Evolutionary conservation across 2,888 invertebrate genomes (phyloP), one percentile per base, ranked within the genome.

Genomic region (Selenia dentaria): DNA sequence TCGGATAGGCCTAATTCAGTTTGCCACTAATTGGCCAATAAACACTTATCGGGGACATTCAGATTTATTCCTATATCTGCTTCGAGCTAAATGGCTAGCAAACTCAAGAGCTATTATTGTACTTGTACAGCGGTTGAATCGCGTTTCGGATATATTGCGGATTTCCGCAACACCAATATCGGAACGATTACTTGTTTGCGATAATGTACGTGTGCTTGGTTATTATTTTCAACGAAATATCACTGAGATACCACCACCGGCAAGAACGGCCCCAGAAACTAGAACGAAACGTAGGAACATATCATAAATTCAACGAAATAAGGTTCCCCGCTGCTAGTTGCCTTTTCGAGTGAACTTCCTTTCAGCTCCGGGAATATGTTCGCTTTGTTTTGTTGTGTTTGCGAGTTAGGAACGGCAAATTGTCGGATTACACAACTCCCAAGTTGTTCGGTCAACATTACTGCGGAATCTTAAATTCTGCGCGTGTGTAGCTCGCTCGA

Each of bases 341-440:
- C 83, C 81, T 83, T 83, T 84, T 83, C 79, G 77, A 82, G 79
- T 79, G 81, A 85, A 84, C 82, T 87, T 85, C 84, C 86, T 82
- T 81, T 78, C 76, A 74, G 72, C 71, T 68, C 71, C 71, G 82
- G 79, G 84, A 84, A 86, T 83, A 81, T 84, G 86, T 81, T 83
- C 80, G 73, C 74, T 71, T 82, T 84, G 84, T 86, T 85, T 83
- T 88, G 87, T 88, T 88, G 71, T 86, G 83, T 83, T 88, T 84
- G 77, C 79, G 81, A 85, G 85, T 88, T 84, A 83, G 79, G 67
- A 79, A 75, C 76, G 81, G 83, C 83, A 83, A 86, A 85, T 86
- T 84, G 83, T 80, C 66, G 81, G 84, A 85, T 88, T 85, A 85
- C 83, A 83, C 79, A 84, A 86, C 82, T 83, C 74, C 72, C 83